Evolutionary conservation across 2,888 invertebrate genomes (phyloP), one percentile per base, ranked within the genome.

Genomic region (Gonocerus acuteangulatus): DNA sequence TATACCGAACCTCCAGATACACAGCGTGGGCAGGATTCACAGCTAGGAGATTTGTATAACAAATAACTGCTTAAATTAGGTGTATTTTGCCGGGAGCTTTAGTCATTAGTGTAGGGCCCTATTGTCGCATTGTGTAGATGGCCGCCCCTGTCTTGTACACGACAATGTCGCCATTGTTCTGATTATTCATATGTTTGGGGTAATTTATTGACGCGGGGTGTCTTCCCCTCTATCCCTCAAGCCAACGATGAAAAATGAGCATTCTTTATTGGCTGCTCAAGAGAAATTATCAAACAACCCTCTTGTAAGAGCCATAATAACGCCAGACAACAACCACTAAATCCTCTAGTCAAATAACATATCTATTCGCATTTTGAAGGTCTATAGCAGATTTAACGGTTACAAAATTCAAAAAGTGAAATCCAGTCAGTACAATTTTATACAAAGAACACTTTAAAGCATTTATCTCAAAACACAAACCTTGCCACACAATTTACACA

Each of bases 181-280:
- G 44, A 57, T 57, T 57, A 57, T 57, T 57, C 57, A 57, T 57
- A 57, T 57, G 57, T 57, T 45, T 21, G 51, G 16, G 51, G 57
- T 57, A 57, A 57, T 57, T 57, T 57, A 57, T 57, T 32, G 57
- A 23, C 45, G 19, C 27, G 21, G 57, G 45, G 44, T 21, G 45
- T 27, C 27, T 9, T 9, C 27, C 27, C 27, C 27, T 9, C 4
- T 27, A 4, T 27, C 27, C 27, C 27, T 27, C 27, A 18, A 44
- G 44, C 19, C 32, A 22, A 21, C 13, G 27, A 47, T 58, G 58
- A 58, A 58, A 58, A 61, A 61, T 61, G 61, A 57, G 47, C 56
- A 61, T 56, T 48, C 61, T 61, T 61, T 61, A 61, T 61, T 61
- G 61, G 56, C 36, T 61, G n/a, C 56, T 61, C 61, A 61, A 48